Evolutionary conservation across 2,888 invertebrate species (phyloP).

Genomic region (Tiliacea aurago): DNA sequence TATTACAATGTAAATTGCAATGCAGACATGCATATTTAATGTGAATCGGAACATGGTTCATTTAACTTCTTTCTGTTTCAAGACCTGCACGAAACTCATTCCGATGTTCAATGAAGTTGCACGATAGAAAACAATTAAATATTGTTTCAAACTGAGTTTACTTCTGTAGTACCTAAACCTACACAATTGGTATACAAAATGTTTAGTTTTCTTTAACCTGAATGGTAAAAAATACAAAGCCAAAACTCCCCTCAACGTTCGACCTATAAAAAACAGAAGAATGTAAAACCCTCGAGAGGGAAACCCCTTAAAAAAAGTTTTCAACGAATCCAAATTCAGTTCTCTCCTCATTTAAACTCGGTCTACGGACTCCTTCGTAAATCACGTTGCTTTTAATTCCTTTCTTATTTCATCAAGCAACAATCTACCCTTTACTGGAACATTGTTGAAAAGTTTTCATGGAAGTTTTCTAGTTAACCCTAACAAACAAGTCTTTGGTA

Average conservation of each 20-base stretch:
- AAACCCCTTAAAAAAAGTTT: constrained; percentile 43
- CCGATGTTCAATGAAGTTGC: constrained; percentile 36
- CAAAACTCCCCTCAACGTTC: constrained; percentile 9
- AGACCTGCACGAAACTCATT: constrained; percentile 41
- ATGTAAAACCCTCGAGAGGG: constrained; percentile 14
- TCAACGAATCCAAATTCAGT: constrained; percentile 54
- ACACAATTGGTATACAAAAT: too few relatives aligned
- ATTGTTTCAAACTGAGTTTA: neutral
- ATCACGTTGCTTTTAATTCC: constrained; percentile 59
- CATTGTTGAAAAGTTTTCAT: constrained; percentile 59
- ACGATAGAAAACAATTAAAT: constrained; percentile 13
- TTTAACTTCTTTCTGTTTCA: constrained; percentile 54
- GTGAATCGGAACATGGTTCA: constrained; percentile 47
- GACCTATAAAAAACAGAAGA: constrained; percentile 20
- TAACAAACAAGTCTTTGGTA: constrained; percentile 53
- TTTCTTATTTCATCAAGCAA: constrained; percentile 54
- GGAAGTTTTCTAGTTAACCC: constrained; percentile 61
- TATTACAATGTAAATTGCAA: constrained; percentile 57
- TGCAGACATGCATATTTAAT: constrained; percentile 56
- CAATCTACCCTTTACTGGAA: constrained; percentile 40
- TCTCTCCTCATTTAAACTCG: constrained; percentile 52
- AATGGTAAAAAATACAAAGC: constrained; percentile 10
- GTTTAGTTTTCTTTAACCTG: neutral
- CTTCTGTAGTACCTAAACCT: too few relatives aligned
- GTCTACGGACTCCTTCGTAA: constrained; percentile 38